Conservation (phyloP, 2,888 invertebrate species). For the Keiferia lycopersicella region DNA sequence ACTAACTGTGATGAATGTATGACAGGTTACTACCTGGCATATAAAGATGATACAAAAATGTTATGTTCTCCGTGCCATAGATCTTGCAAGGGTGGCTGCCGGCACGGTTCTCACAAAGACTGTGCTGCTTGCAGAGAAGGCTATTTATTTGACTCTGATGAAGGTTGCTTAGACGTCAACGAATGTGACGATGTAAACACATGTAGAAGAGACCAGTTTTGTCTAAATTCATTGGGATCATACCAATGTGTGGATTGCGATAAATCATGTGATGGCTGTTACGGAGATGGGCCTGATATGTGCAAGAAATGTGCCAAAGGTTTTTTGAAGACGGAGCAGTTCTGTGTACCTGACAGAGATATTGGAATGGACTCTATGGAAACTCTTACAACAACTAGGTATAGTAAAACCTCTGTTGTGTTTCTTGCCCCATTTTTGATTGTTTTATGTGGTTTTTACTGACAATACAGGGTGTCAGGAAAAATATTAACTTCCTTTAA, state of each 20-base stretch:
- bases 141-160: conserved; percentile 86
- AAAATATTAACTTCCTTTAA: too few species aligned
- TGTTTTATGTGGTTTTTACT: too few species aligned
- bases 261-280: conserved; percentile 90
- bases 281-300: conserved; percentile 95
- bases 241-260: conserved; percentile 92
- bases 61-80: conserved; percentile 90
- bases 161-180: conserved; percentile 92
- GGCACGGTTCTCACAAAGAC: conserved; percentile 86
- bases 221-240: conserved; percentile 93
- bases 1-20: conserved; percentile 89
- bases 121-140: conserved; percentile 84
- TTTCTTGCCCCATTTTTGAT: conserved; percentile 22
- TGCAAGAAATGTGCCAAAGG: conserved; percentile 90
- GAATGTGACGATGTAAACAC: conserved; percentile 86
- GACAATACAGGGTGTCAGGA: too few species aligned
- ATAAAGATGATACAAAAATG: conserved; percentile 87
- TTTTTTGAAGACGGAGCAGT: conserved; percentile 85
- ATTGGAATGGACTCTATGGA: conserved; percentile 59
- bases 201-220: conserved; percentile 88
- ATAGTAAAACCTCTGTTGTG: conserved; percentile 34
- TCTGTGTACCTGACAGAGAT: conserved; percentile 86
- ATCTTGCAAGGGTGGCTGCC: conserved; percentile 89
- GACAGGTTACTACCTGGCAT: conserved; percentile 86
- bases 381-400: conserved; percentile 63